Percentiles rank a stretch among this genome's conserved stretches.
Evolutionary conservation across 2,113 vertebrate genomes (phyloP).

Genomic region (human (Homo sapiens)): GRCh38 chr18:56575001-56575500

Average conservation of each 20-base stretch:
- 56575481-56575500: neutral
- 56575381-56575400: neutral
- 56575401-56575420: neutral
- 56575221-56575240: neutral
- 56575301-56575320: neutral
- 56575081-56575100: neutral
- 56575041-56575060: slow-evolving; percentile 50
- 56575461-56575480: neutral
- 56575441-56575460: neutral
- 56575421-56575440: neutral
- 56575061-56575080: neutral
- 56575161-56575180: neutral
- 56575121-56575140: neutral
- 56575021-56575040: slow-evolving; percentile 16
- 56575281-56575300: neutral
- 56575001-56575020: slow-evolving; percentile 57
- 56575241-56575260: neutral
- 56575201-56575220: neutral
- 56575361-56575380: neutral
- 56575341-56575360: neutral
- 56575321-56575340: neutral
- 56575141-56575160: neutral
- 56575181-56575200: neutral
- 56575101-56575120: neutral
- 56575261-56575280: neutral